phyloP scores from a whole-genome alignment of 2,888 invertebrate species.

The Formica aserva region DNA sequence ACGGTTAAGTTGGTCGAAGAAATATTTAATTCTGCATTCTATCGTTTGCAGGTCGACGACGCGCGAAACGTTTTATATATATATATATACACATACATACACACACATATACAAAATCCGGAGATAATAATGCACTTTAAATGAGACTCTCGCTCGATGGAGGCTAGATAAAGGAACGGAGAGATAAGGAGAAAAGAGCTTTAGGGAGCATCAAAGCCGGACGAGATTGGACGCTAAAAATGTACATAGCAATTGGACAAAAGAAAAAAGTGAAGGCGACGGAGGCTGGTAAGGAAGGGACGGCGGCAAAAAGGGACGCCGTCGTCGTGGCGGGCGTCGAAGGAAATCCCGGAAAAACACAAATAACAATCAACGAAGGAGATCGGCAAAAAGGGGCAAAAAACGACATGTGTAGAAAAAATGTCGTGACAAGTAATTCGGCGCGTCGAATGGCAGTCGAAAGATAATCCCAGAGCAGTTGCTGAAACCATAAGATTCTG shows the following conservation, averaged over 20 bases:
- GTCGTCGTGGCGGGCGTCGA: slow-evolving; percentile 33
- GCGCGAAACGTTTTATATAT: background rate
- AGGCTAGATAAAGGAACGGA: slow-evolving; percentile 39
- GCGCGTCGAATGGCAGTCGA: slow-evolving; percentile 26
- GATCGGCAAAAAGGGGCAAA: background rate
- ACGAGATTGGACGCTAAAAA: slow-evolving; percentile 55
- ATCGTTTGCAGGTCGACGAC: slow-evolving; percentile 2
- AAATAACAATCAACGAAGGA: slow-evolving; percentile 50
- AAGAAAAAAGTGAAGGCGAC: slow-evolving; percentile 37
- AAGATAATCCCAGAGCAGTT: slow-evolving; percentile 27
- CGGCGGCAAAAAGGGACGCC: slow-evolving; percentile 21
- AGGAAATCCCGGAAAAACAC: slow-evolving; percentile 46
- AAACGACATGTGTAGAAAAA: slow-evolving; percentile 6
- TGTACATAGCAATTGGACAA: slow-evolving; percentile 55
- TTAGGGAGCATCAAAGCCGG: slow-evolving; percentile 53
- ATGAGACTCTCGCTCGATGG: slow-evolving; percentile 49
- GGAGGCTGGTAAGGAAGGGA: slow-evolving; percentile 10
- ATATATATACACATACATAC: background rate
- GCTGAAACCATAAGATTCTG: slow-evolving; percentile 15
- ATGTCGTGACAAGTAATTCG: slow-evolving; percentile 45
- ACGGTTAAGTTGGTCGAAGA: background rate
- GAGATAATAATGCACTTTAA: slow-evolving; percentile 53
- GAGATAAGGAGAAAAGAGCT: slow-evolving; percentile 54
- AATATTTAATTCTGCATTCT: slow-evolving; percentile 51
- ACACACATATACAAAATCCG: slow-evolving; percentile 11